phyloP scores from a whole-genome alignment of 2,113 vertebrate genomes.

The Fulmarus glacialis region DNA sequence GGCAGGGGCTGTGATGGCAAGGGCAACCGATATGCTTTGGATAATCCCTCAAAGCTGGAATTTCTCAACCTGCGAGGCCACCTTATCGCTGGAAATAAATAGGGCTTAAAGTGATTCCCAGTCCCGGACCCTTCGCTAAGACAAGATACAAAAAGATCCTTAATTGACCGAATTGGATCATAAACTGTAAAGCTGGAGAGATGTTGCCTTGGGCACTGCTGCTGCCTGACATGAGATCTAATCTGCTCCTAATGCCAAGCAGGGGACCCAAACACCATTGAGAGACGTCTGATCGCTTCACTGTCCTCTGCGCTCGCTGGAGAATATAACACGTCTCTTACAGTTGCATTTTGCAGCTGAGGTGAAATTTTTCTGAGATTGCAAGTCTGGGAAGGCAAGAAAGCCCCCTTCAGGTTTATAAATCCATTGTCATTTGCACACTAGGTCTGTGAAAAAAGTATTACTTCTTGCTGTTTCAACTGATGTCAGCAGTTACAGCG shows the following conservation, averaged over 20 bases:
- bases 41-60: not conserved
- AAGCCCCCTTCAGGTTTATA: not conserved
- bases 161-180: not conserved
- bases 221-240: not conserved
- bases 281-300: rapidly evolving
- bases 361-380: not conserved
- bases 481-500: not conserved
- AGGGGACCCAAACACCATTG: not conserved
- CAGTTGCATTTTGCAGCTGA: not conserved
- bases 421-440: not conserved
- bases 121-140: not conserved
- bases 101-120: not conserved
- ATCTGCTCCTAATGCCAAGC: not conserved
- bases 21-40: too few species aligned
- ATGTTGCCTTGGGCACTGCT: rapidly evolving
- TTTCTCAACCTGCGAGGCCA: not conserved
- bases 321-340: not conserved
- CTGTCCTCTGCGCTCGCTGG: not conserved
- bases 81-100: not conserved
- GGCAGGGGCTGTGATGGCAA: too few species aligned
- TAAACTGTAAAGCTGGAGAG: not conserved
- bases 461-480: not conserved
- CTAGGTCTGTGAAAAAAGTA: not conserved
- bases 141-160: not conserved
- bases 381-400: not conserved